phyloP scores from a whole-genome alignment of 2,113 vertebrate species.

The Lepus timidus region DNA sequence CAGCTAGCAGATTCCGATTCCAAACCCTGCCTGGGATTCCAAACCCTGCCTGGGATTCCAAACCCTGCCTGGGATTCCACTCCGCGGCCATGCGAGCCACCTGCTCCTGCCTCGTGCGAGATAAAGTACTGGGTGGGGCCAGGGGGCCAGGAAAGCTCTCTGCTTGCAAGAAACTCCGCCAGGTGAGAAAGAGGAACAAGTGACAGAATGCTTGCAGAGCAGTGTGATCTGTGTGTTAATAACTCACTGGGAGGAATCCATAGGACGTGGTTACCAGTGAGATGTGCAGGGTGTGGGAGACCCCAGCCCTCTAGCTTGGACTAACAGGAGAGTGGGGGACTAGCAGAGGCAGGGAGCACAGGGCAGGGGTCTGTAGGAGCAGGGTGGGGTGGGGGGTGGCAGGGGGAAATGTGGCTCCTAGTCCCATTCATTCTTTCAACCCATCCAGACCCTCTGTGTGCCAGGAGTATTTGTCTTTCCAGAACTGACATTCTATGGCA shows the following conservation, averaged over 20 bases:
- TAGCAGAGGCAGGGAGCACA: not conserved
- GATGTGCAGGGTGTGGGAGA: not conserved
- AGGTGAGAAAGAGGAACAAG: not conserved
- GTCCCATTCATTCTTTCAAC: not conserved
- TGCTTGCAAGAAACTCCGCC: not conserved
- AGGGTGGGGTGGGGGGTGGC: not conserved
- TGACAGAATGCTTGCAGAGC: not conserved
- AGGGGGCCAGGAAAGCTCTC: no score
- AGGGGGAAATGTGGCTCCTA: not conserved
- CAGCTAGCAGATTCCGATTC: not conserved
- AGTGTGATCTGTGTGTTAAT: not conserved
- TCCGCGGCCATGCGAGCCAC: no score
- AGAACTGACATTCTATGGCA: not conserved
- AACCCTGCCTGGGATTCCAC: not conserved
- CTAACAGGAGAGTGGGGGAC: not conserved
- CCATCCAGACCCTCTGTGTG: not conserved
- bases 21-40: not conserved
- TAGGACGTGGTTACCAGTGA: not conserved
- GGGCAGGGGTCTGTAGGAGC: not conserved
- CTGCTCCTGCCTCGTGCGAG: no score
- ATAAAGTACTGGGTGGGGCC: no score
- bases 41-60: not conserved
- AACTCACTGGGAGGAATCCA: no score
- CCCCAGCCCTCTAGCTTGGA: not conserved
- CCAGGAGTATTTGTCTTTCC: not conserved